phyloP scores from a whole-genome alignment of 2,113 vertebrate genomes.

The Panthera uncia region DNA sequence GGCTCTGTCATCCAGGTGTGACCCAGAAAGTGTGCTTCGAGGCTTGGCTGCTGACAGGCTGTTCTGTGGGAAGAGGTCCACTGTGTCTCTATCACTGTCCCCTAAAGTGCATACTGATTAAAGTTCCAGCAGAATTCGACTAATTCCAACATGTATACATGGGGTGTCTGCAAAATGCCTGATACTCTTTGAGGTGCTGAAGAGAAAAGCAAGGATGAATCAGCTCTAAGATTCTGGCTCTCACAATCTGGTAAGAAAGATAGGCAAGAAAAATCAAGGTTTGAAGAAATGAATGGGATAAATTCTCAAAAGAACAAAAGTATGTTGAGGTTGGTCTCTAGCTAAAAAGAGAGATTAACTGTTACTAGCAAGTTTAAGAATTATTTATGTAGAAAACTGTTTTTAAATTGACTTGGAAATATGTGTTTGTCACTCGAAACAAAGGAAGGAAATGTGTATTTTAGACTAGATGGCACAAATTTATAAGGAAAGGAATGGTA shows the following conservation, averaged over 20 bases:
- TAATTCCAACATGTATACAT: background rate
- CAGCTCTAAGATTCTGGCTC: background rate
- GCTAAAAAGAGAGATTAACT: background rate
- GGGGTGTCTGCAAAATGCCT: background rate
- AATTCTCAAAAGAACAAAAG: background rate
- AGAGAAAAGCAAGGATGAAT: background rate
- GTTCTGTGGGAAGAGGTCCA: background rate
- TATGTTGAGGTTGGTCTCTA: background rate
- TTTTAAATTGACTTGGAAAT: background rate
- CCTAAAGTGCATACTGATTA: background rate
- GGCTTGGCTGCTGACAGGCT: background rate
- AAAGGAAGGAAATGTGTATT: background rate
- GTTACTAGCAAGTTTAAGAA: background rate
- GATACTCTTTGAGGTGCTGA: background rate
- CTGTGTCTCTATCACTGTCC: background rate
- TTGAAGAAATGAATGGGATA: background rate
- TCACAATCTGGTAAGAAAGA: background rate
- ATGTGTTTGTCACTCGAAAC: background rate
- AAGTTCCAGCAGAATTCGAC: background rate
- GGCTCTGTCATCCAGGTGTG: background rate
- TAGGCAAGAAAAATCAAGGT: background rate
- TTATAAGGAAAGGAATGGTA: background rate
- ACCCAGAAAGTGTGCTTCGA: background rate
- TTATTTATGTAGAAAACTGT: background rate
- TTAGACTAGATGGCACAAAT: background rate